Evolutionary conservation across 2,888 invertebrate genomes (phyloP).

Genomic region (Caenorhabditis japonica): DNA sequence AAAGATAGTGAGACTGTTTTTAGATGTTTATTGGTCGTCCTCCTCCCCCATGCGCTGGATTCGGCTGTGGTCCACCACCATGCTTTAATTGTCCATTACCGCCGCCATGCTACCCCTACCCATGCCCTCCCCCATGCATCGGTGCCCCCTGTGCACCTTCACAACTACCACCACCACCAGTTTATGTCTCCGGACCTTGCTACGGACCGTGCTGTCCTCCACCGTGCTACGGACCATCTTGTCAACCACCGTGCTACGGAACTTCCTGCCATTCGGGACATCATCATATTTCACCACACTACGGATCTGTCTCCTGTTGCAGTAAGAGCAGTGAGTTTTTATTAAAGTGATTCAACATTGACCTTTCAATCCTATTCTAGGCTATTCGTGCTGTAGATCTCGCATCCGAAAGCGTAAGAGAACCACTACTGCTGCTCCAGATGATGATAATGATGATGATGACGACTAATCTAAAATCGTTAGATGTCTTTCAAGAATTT

Average conservation of each 20-base stretch:
- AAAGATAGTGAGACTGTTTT: neutral
- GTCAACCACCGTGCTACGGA: constrained; percentile 42
- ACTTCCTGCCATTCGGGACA: constrained; percentile 28
- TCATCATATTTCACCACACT: constrained; percentile 40
- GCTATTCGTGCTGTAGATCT: constrained; percentile 45
- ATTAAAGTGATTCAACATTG: too few relatives aligned
- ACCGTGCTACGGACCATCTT: constrained; percentile 11
- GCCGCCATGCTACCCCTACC: constrained; percentile 10
- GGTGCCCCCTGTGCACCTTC: constrained; percentile 17
- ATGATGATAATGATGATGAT: neutral
- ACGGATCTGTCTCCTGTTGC: constrained; percentile 44
- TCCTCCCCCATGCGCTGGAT: constrained; percentile 33
- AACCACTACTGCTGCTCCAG: constrained; percentile 25
- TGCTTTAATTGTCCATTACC: constrained; percentile 40
- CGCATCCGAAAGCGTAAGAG: constrained; percentile 36
- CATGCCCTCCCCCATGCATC: constrained; percentile 26
- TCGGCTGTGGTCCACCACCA: constrained; percentile 28
- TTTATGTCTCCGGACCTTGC: constrained; percentile 16
- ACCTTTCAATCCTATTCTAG: too few relatives aligned
- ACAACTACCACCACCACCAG: constrained; percentile 14
- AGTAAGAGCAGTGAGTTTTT: constrained; percentile 37
- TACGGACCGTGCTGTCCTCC: constrained; percentile 8
- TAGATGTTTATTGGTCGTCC: constrained; percentile 21
- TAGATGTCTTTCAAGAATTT: constrained; percentile 17
- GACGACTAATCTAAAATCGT: constrained; percentile 1